These are phyloP conservation scores for Theretra japonica DNA, from an alignment of 2,888 invertebrate genomes.

Conservation along the genomic window DNA sequence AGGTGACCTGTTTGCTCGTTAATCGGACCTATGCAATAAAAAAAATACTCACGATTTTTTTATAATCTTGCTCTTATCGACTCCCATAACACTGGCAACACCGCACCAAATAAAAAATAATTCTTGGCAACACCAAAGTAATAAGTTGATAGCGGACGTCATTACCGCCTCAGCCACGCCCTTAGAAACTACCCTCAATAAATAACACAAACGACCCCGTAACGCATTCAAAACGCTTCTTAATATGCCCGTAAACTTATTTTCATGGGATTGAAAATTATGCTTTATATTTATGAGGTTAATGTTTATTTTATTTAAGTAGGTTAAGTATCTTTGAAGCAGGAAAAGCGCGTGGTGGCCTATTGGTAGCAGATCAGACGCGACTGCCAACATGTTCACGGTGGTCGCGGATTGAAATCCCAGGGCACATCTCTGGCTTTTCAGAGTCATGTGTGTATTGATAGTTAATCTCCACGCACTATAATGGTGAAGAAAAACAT, in stretches of 20 bases:
- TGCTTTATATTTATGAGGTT: not conserved
- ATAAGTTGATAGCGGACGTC: conserved; percentile 15
- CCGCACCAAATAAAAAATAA: not conserved
- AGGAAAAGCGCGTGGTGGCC: too few relatives aligned
- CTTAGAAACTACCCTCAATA: conserved; percentile 4
- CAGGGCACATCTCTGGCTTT: too few relatives aligned
- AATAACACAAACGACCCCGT: conserved; percentile 13
- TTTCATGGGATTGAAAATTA: not conserved
- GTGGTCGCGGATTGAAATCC: too few relatives aligned
- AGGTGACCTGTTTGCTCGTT: too few relatives aligned
- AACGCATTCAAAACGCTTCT: not conserved
- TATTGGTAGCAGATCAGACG: too few relatives aligned
- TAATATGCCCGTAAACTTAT: conserved; percentile 7
- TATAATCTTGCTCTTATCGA: not conserved
- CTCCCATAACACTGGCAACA: not conserved
- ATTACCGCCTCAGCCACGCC: conserved; percentile 16
- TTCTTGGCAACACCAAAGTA: conserved; percentile 10
- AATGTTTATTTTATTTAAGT: too few relatives aligned
- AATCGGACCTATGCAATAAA: too few relatives aligned
- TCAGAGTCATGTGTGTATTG: too few relatives aligned
- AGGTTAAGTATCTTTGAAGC: too few relatives aligned
- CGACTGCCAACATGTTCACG: too few relatives aligned
- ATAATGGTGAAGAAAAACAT: too few relatives aligned
- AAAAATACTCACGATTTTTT: not conserved
- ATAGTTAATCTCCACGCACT: too few relatives aligned